Percentiles rank a stretch among this genome's conserved stretches.
phyloP scores from a whole-genome alignment of 2,888 invertebrate species.

The Oeneis ivallda region DNA sequence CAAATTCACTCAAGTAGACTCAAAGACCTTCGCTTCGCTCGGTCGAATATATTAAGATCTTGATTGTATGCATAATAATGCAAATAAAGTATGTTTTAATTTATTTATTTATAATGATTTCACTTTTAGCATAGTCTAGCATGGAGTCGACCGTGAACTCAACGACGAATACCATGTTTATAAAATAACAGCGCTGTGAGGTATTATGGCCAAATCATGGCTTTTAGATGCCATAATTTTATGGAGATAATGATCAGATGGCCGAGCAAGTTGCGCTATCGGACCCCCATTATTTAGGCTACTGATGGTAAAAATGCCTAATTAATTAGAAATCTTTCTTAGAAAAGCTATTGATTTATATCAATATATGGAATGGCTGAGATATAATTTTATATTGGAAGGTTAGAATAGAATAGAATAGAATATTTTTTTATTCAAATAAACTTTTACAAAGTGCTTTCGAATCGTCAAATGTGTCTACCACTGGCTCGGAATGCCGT shows the following conservation, averaged over 20 bases:
- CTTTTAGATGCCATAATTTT: constrained; percentile 72
- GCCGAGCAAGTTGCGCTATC: constrained; percentile 46
- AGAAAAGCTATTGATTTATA: constrained; percentile 29
- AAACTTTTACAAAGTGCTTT: too few species aligned
- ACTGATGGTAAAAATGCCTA: constrained; percentile 37
- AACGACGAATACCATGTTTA: constrained; percentile 30
- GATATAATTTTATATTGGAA: neutral
- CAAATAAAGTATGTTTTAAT: too few species aligned
- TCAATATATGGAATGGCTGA: constrained; percentile 12
- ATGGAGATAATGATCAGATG: constrained; percentile 64
- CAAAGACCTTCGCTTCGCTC: too few species aligned
- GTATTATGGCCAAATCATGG: constrained; percentile 65
- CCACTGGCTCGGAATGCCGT: too few species aligned
- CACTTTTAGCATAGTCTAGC: neutral
- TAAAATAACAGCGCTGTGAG: neutral
- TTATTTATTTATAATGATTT: too few species aligned
- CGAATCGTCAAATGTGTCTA: too few species aligned
- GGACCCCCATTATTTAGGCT: constrained; percentile 37
- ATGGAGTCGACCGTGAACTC: constrained; percentile 59
- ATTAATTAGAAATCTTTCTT: constrained; percentile 42
- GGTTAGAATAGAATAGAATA: too few species aligned
- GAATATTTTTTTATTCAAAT: too few species aligned
- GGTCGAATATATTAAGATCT: too few species aligned
- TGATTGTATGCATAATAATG: too few species aligned
- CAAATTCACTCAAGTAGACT: too few species aligned